Evolutionary conservation across 2,113 vertebrate species (phyloP), one percentile per base, ranked within the genome.

Genomic region (Panthera tigris): DNA sequence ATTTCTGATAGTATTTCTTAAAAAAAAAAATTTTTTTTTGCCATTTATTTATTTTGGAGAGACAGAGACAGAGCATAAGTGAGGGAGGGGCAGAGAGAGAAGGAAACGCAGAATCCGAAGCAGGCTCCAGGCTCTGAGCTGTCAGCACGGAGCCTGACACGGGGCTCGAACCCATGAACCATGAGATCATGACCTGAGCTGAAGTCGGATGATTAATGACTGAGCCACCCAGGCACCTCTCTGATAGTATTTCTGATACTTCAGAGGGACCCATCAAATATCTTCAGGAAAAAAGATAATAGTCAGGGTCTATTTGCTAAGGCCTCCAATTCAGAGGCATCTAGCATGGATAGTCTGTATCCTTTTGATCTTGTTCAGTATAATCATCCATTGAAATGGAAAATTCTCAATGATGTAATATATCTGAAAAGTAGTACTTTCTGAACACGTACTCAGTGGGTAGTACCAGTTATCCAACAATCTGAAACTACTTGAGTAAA

Each of bases 201-300:
- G 18, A 61, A 61, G 57, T 61, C 3, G 8, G 57, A 61, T 19
- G 57, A 21, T 61, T 61, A 61, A 61, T 21, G 3, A 21, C 21
- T 21, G 57, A 61, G 57, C 21, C 57, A 61, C 57, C 57, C 57
- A 61, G 21, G 21, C 21, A 1, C 7, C 21, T 21, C 57, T 45
- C 57, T 61, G 57, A 61, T 61, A 61, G 21, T 61, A 61, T 61
- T 61, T 23, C 18, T 80, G 36, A 66, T 78, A 55, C 41, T 94
- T 84, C 7, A 66, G 31, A 94, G 79, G 84, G 19, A 11, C 25
- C n/a, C 27, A 45, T 27, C 74, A 45, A 82, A 95, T 95, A 14
- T 82, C 33, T 94, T 89, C 25, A 94, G 63, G 45, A 92, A 39
- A 94, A 97, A 65, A 83, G 69, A 96, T 93, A 93, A 45, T 68